A percentile compares a stretch with the other conserved stretches of the same genome.
Conservation (phyloP, 2,113 vertebrate species). For the Phocoena phocoena region DNA sequence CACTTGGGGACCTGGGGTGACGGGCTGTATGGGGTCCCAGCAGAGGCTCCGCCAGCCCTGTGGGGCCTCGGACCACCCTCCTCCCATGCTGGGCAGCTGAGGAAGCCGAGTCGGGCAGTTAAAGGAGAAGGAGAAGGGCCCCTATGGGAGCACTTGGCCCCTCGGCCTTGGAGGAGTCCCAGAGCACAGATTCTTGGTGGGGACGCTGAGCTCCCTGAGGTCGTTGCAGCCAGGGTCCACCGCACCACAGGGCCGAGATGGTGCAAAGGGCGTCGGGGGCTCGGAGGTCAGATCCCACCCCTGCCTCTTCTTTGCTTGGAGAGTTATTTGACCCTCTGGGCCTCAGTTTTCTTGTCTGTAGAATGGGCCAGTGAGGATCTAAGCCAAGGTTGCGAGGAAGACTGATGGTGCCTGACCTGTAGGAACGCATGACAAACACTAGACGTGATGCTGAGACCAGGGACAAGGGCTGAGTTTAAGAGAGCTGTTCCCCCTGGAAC, state of each 20-base stretch:
- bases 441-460: rapidly evolving
- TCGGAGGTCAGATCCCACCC: too few species aligned
- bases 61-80: background rate
- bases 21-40: background rate
- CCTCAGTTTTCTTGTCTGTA: background rate
- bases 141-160: background rate
- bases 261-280: too few species aligned
- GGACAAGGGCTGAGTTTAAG: background rate
- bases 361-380: background rate
- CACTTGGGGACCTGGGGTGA: background rate
- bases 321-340: background rate
- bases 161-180: background rate
- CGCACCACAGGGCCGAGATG: rapidly evolving
- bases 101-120: background rate
- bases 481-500: background rate
- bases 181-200: background rate
- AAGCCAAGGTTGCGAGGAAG: background rate
- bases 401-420: too few species aligned
- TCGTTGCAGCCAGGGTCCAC: background rate
- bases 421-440: rapidly evolving
- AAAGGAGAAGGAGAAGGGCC: background rate
- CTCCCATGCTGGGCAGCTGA: background rate
- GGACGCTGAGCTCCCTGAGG: too few species aligned
- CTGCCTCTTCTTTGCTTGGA: background rate
- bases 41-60: background rate